These are phyloP conservation scores for Epinotia bilunana DNA, from an alignment of 2,888 invertebrate genomes.

Conservation along the genomic window DNA sequence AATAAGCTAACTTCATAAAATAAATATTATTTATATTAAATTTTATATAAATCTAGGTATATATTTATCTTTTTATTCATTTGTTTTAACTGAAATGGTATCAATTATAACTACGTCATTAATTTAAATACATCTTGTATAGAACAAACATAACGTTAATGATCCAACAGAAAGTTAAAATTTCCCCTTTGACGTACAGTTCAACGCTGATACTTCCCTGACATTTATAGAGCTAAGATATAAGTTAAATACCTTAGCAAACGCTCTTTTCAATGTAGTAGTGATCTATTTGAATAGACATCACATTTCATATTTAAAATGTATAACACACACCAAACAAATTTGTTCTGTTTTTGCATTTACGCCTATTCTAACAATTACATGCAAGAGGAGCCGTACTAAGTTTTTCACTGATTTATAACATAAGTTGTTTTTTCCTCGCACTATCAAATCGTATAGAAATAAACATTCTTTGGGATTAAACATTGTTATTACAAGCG, in stretches of 20 bases:
- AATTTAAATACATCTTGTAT: slow-evolving; percentile 49
- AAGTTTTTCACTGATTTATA: no score
- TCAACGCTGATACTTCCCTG: background rate
- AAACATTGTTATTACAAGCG: background rate
- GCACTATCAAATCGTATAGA: background rate
- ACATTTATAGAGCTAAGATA: no score
- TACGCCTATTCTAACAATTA: no score
- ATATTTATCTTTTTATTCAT: slow-evolving; percentile 35
- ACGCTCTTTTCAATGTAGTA: no score
- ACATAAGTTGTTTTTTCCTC: background rate
- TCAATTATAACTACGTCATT: slow-evolving; percentile 64
- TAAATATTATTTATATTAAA: slow-evolving; percentile 72
- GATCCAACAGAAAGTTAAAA: slow-evolving; percentile 9
- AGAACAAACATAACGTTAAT: background rate
- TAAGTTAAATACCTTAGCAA: no score
- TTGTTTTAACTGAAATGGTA: slow-evolving; percentile 58
- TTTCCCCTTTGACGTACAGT: background rate
- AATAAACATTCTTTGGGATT: background rate
- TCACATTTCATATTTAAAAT: no score
- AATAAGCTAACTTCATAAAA: slow-evolving; percentile 72
- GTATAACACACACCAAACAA: no score
- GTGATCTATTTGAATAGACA: no score
- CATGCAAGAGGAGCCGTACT: no score
- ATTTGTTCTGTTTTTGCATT: no score
- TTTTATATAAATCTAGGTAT: slow-evolving; percentile 54